Base-by-base conservation (phyloP, 2,113 vertebrate species). In the Hippocampus zosterae region DNA sequence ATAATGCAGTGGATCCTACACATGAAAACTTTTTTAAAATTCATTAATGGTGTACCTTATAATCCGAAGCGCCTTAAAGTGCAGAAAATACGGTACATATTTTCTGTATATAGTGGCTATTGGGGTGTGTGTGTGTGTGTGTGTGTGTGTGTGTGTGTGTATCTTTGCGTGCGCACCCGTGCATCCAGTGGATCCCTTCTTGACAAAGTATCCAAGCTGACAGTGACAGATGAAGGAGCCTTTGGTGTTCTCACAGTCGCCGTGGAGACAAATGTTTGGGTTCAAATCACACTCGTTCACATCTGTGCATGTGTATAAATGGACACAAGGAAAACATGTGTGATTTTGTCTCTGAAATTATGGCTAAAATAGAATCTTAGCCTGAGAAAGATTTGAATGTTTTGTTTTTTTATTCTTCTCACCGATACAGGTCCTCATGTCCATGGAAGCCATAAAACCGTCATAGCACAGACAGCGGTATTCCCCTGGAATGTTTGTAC, bases 171-270 rank as follows among this genome's bases (percentile, higher is more conserved):
- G 15, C 84, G 53, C 84, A 98, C 96, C 95, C 79, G 95, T 97
- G 84, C 96, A 97, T 6, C 95, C 95, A 0, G 92, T 93, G 19
- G 94, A 94, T 64, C 95, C 95, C 75, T 96, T 96, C 85, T 95
- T 96, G 73, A 96, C 88, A 3, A 94, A 90, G 78, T 95, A 97
- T 67, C 96, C 95, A 76, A 92, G 89, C 84, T 92, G 94, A 88
- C 95, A 98, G 82, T 95, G 95, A 74, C 96, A 98, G 87, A 97
- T 94, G 85, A 98, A 98, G 65, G 96, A 97, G 21, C 96, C 95
- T 78, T 95, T 95, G 0, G 95, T 98, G 88, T 98, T 98, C 83
- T 98, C 94, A 21, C 95, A 98, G 73, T 94, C 93, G 0, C 96
- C 95, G 0, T 95, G 95, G 77, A 96, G 92, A 85, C 95, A 97